A percentile compares a stretch with the other conserved stretches of the same genome.
phyloP scores from a whole-genome alignment of 2,888 invertebrate species.

The Platynereis dumerilii region DNA sequence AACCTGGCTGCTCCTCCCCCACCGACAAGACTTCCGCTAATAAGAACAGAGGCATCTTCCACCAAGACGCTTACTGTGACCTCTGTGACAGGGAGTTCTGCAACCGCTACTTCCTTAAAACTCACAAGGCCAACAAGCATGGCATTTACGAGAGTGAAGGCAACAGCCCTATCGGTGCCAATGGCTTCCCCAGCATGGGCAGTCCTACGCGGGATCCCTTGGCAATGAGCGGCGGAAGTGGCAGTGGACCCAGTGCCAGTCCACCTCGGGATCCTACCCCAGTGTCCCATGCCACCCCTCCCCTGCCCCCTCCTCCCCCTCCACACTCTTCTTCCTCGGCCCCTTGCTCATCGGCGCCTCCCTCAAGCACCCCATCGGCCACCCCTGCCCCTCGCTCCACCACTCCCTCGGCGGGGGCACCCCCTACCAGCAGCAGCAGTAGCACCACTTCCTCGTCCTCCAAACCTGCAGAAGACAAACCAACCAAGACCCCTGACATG shows the following conservation, averaged over 20 bases:
- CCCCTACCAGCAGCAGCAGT: slow-evolving; percentile 2
- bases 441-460: neutral
- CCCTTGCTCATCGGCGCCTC: slow-evolving; percentile 10
- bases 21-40: slow-evolving; percentile 12
- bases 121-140: slow-evolving; percentile 97
- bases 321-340: slow-evolving; percentile 39
- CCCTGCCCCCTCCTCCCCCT: slow-evolving; percentile 37
- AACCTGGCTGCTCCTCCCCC: neutral
- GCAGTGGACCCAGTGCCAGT: too few species aligned
- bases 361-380: neutral
- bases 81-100: slow-evolving; percentile 98
- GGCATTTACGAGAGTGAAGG: slow-evolving; percentile 71
- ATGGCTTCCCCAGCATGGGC: neutral
- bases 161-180: neutral
- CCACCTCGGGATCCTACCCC: slow-evolving; percentile 14
- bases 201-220: neutral
- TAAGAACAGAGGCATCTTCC: slow-evolving; percentile 73
- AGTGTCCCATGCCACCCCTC: slow-evolving; percentile 34
- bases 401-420: slow-evolving; percentile 1
- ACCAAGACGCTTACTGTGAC: slow-evolving; percentile 96
- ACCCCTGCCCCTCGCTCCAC: slow-evolving; percentile 8
- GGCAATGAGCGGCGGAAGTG: too few species aligned
- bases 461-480: neutral
- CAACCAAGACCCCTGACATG: slow-evolving; percentile 44
- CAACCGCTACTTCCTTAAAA: slow-evolving; percentile 97